phyloP scores from a whole-genome alignment of 2,797 vertebrate species.

The Saxicola maurus region DNA sequence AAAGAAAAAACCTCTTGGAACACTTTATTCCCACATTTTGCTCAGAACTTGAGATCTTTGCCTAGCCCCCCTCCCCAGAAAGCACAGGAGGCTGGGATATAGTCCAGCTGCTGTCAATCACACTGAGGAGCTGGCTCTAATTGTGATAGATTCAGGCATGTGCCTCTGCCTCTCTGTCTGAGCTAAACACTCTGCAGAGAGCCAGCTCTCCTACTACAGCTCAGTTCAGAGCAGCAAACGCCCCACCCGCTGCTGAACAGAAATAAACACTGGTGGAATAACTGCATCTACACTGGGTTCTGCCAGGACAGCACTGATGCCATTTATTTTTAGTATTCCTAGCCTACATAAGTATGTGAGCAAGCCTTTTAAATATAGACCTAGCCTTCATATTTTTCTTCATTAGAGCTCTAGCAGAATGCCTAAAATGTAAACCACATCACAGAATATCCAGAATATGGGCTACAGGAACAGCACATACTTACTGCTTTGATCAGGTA shows the following conservation, averaged over 20 bases:
- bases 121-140: conserved; percentile 18
- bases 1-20: not conserved
- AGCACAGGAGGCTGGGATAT: conserved; percentile 29
- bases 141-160: not conserved
- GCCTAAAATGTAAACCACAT: not conserved
- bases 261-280: conserved; percentile 45
- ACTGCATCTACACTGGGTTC: conserved; percentile 9
- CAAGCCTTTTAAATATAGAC: conserved; percentile 48
- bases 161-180: conserved; percentile 17
- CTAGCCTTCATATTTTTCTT: conserved; percentile 36
- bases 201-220: not conserved
- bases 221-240: not conserved
- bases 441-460: not conserved
- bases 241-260: not conserved
- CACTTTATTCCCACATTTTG: not conserved
- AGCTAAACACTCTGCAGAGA: conserved; percentile 11
- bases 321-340: conserved; percentile 50
- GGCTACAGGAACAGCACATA: not conserved
- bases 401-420: conserved; percentile 26
- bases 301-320: conserved; percentile 41
- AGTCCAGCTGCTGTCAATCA: conserved; percentile 45
- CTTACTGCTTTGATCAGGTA: not conserved
- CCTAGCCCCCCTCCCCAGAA: not conserved
- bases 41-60: conserved; percentile 13
- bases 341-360: conserved; percentile 50